These are phyloP conservation scores for Parnassius smintheus DNA, from an alignment of 2,888 invertebrate genomes.

Conservation along the genomic window DNA sequence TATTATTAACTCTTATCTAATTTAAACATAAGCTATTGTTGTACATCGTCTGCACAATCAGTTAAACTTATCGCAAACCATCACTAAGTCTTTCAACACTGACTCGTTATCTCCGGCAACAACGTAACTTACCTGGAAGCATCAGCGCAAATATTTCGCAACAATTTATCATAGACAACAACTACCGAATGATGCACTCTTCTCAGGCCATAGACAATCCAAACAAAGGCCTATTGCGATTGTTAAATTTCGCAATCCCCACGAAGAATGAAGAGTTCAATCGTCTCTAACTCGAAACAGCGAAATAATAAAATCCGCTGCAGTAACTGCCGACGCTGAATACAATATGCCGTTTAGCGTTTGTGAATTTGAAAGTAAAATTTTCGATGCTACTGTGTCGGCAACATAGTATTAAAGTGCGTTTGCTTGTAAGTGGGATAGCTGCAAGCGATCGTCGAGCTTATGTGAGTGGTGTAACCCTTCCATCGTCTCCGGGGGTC, in stretches of 20 bases:
- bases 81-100: neutral
- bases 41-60: no score
- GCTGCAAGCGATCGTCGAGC: conserved; percentile 30
- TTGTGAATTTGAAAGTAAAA: conserved; percentile 73
- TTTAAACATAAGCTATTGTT: no score
- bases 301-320: conserved; percentile 61
- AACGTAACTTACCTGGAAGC: neutral
- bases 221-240: conserved; percentile 26
- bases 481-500: conserved; percentile 28
- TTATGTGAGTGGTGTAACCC: conserved; percentile 39
- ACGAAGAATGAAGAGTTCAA: conserved; percentile 54
- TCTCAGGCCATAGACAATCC: conserved; percentile 16
- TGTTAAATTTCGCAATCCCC: conserved; percentile 10
- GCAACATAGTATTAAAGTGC: conserved; percentile 62
- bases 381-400: conserved; percentile 67
- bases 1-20: no score
- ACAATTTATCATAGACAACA: conserved; percentile 17
- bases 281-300: conserved; percentile 23
- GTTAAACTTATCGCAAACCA: neutral
- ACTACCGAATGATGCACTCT: conserved; percentile 12
- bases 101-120: neutral
- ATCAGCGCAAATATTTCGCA: conserved; percentile 9
- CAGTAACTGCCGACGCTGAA: conserved; percentile 46
- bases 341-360: conserved; percentile 75
- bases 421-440: conserved; percentile 18